Conservation (phyloP, 1,140 invertebrate genomes). For the Drosophila obscura region DNA sequence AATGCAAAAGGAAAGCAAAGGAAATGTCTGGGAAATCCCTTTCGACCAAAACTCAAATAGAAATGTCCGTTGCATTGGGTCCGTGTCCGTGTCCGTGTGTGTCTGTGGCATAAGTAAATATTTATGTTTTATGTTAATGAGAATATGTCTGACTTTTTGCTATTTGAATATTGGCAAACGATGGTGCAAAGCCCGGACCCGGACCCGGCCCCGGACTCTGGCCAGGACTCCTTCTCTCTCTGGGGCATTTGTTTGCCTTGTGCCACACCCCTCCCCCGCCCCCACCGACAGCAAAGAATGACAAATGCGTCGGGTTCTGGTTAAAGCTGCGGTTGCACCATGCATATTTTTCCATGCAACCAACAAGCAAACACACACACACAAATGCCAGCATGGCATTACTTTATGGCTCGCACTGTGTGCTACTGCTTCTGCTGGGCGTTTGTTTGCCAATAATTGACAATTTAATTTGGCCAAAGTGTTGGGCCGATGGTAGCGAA, state of each 20-base stretch:
- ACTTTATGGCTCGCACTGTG: slow-evolving; percentile 59
- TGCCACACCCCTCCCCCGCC: too few species aligned
- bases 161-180: slow-evolving; percentile 81
- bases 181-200: slow-evolving; percentile 27
- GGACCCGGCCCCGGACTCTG: not conserved
- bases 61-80: slow-evolving; percentile 50
- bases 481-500: slow-evolving; percentile 26
- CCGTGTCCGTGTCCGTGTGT: slow-evolving; percentile 30
- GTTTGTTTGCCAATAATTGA: slow-evolving; percentile 76
- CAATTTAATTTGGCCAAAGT: slow-evolving; percentile 78
- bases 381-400: slow-evolving; percentile 7
- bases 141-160: slow-evolving; percentile 82
- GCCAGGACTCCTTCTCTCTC: slow-evolving; percentile 48
- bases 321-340: slow-evolving; percentile 71
- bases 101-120: slow-evolving; percentile 77
- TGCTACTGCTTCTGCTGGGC: slow-evolving; percentile 26
- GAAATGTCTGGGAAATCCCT: slow-evolving; percentile 54
- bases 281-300: slow-evolving; percentile 47
- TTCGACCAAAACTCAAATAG: slow-evolving; percentile 69
- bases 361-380: slow-evolving; percentile 53
- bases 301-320: slow-evolving; percentile 75
- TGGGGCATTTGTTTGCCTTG: slow-evolving; percentile 26
- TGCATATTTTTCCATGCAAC: slow-evolving; percentile 54
- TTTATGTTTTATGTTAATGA: slow-evolving; percentile 84
- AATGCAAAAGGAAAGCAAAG: slow-evolving; percentile 76